These are phyloP conservation scores for Sitta carolinensis DNA, from an alignment of 2,797 vertebrate genomes.

Conservation along the genomic window DNA sequence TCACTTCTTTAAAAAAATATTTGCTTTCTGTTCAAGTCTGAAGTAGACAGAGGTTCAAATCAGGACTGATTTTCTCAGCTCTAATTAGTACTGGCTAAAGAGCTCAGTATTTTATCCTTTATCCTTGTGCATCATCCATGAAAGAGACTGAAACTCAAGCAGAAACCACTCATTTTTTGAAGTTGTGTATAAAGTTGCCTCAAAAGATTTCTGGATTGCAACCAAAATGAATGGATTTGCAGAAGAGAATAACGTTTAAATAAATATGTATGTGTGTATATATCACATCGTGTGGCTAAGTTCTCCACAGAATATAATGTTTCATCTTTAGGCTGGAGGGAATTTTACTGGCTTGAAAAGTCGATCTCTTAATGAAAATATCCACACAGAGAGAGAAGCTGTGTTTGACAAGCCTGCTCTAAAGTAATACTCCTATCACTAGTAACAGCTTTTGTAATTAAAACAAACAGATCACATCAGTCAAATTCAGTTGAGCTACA, in stretches of 20 bases:
- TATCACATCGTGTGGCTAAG: not conserved
- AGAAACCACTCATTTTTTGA: not conserved
- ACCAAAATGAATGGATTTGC: not conserved
- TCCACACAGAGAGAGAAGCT: not conserved
- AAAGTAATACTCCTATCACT: not conserved
- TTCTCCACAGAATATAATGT: not conserved
- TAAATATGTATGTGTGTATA: not conserved
- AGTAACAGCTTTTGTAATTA: constrained; percentile 3
- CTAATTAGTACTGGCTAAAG: not conserved
- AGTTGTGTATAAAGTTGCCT: not conserved
- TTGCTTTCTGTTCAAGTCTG: not conserved
- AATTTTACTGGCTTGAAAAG: not conserved
- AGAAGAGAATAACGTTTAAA: not conserved
- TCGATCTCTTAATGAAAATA: not conserved
- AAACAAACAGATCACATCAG: not conserved
- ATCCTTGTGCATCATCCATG: not conserved
- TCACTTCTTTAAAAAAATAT: not conserved
- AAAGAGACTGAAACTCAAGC: not conserved
- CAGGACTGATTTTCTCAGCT: not conserved
- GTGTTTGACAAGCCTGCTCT: not conserved
- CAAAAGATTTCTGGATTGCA: not conserved
- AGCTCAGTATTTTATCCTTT: not conserved
- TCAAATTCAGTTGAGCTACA: not conserved
- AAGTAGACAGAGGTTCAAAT: not conserved
- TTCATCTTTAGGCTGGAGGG: not conserved